Evolutionary conservation across 2,797 vertebrate species (phyloP), one percentile per base, ranked within the genome.

Genomic region (Loris lydekkerianus): DNA sequence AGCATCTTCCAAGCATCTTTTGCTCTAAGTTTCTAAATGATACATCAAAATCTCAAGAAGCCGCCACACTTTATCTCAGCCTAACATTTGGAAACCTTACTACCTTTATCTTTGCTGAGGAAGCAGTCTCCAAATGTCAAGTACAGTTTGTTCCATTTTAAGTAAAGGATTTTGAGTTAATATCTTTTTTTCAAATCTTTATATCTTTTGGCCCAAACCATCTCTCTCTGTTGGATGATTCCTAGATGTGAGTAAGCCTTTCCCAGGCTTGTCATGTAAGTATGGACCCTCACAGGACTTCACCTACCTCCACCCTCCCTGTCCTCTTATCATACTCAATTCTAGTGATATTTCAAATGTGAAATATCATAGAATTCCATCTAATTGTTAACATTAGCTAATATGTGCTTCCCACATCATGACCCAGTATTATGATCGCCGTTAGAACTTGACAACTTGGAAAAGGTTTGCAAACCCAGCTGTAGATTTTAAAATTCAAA

Each of bases 91-190:
- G 93, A 83, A 89, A 93, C 63, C 27, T 73, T 7, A 70, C 40
- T 5, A 25, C 20, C 91, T 95, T 96, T 83, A 91, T 95, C 97
- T 96, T 93, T 96, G 80, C 85, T 40, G 31, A 60, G 95, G 67
- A 63, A 93, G 96, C 93, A 92, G 25, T 94, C 96, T 87, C 65
- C 61, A 96, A 95, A 96, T 95, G 93, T 94, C 94, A 96, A 75
- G 81, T 69, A 85, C 73, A 84, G 75, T 84, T 95, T 92, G 94
- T 78, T 93, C 27, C 83, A 86, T 89, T 91, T 82, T 82, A 94
- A 90, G 83, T 46, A 77, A 93, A 96, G 69, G 82, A 96, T 96
- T 96, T 97, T 67, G 91, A 95, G 34, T 85, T 92, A 84, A 94
- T 81, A 61, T 49, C 56, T 56, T 67, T 93, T 93, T 97, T 89